Evolutionary conservation across 2,797 vertebrate genomes (phyloP).

Genomic region (Tokudaia tokunoshimensis): DNA sequence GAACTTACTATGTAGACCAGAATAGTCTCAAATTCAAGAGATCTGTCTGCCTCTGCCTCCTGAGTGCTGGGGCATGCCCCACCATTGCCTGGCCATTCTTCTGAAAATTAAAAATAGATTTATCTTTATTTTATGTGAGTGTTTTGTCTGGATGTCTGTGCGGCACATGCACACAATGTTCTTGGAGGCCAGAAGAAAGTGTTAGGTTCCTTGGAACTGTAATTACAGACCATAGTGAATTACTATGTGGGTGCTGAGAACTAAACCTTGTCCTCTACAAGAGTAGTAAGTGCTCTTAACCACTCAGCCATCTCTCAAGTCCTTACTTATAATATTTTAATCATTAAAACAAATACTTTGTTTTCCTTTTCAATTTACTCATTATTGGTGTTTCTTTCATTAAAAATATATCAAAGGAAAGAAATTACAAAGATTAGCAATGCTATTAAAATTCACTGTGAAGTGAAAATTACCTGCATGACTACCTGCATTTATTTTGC

Average conservation of each 20-base stretch:
- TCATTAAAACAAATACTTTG: constrained; percentile 1
- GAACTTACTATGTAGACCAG: too few species aligned
- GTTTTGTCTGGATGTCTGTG: background rate
- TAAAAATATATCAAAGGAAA: constrained; percentile 2
- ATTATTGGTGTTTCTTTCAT: constrained; percentile 35
- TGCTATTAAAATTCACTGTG: constrained; percentile 36
- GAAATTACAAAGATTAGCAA: background rate
- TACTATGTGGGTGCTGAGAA: background rate
- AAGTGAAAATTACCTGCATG: constrained; percentile 32
- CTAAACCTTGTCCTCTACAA: background rate
- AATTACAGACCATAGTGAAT: background rate
- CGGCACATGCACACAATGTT: background rate
- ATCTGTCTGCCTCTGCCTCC: too few species aligned
- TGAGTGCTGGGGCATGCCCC: too few species aligned
- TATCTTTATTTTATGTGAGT: background rate
- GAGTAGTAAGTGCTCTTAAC: background rate
- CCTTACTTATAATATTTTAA: background rate
- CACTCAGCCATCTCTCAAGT: background rate
- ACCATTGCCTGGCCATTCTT: background rate
- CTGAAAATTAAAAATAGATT: background rate
- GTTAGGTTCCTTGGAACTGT: background rate
- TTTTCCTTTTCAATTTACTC: background rate
- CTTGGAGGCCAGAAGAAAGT: background rate
- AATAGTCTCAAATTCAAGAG: too few species aligned
- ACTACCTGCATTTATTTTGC: constrained; percentile 27